These are phyloP conservation scores for Neoarius graeffei DNA, from an alignment of 2,113 vertebrate genomes.

Conservation along the genomic window DNA sequence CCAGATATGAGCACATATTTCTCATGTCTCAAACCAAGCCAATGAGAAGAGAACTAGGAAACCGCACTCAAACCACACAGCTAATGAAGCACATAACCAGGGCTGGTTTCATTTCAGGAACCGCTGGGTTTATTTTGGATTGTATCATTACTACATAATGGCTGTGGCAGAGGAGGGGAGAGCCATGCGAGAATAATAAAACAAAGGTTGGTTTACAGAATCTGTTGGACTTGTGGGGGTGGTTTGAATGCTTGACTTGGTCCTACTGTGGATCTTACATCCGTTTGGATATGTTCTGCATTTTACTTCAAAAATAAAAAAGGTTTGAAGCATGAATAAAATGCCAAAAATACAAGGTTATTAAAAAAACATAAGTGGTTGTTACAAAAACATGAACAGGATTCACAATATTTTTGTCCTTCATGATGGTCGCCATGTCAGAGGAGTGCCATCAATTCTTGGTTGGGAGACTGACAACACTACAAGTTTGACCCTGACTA, in stretches of 20 bases:
- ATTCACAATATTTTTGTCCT: no score
- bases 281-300: not conserved
- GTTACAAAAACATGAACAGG: no score
- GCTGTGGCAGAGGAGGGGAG: not conserved
- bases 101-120: conserved; percentile 17
- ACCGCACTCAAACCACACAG: not conserved
- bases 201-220: not conserved
- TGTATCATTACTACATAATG: conserved; percentile 1
- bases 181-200: not conserved
- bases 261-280: not conserved
- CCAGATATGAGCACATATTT: not conserved
- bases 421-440: no score
- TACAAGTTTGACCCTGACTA: no score
- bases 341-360: not conserved
- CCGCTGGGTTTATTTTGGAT: conserved; percentile 14
- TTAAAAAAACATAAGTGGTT: not conserved
- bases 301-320: not conserved
- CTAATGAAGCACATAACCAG: not conserved
- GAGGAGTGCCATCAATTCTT: no score
- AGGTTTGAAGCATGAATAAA: not conserved
- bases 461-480: no score
- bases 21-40: not conserved
- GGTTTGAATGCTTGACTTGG: not conserved
- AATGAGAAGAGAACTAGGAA: not conserved
- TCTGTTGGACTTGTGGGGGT: not conserved